Evolutionary conservation across 2,113 vertebrate species (phyloP), one percentile per base, ranked within the genome.

Genomic region (Megalops atlanticus): DNA sequence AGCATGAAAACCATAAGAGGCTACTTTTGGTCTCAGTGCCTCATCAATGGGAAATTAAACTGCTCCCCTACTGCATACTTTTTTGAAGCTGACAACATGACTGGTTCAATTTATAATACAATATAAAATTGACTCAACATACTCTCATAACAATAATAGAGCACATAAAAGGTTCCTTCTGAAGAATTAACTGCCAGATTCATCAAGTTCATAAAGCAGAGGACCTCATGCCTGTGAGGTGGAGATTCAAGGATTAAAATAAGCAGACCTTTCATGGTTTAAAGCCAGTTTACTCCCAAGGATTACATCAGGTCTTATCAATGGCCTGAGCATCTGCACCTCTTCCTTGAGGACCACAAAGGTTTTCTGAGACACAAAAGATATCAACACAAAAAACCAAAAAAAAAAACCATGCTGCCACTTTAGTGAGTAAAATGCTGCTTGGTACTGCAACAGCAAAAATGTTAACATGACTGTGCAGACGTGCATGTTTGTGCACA

Each of bases 171-270:
- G 41, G 82, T 82, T 84, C 81, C 80, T 87, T 86, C 90, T 87
- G 47, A 84, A 89, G 88, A 93, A 91, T 90, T 86, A 89, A 90
- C 83, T 88, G 81, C 38, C 52, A 88, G 92, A 93, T 93, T 90
- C 84, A 93, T 91, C 89, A 64, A 64, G 58, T 92, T 93, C 82
- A 88, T 91, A 84, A 91, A 91, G 92, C 86, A 80, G 85, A 85
- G 85, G 89, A 87, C 88, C 88, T 86, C 36, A 8, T 81, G 88
- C 87, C 92, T 93, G 92, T 85, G 85, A 85, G 86, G 84, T 83
- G 87, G 82, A 87, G 93, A 93, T 93, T 93, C 92, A 87, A 91
- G 92, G 93, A 92, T 93, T 94, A 93, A 92, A 89, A 91, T 92
- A 91, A 92, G 80, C 81, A 92, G 90, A 92, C 92, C 93, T 92